phyloP scores from a whole-genome alignment of 2,797 vertebrate genomes.

The Diceros bicornis region DNA sequence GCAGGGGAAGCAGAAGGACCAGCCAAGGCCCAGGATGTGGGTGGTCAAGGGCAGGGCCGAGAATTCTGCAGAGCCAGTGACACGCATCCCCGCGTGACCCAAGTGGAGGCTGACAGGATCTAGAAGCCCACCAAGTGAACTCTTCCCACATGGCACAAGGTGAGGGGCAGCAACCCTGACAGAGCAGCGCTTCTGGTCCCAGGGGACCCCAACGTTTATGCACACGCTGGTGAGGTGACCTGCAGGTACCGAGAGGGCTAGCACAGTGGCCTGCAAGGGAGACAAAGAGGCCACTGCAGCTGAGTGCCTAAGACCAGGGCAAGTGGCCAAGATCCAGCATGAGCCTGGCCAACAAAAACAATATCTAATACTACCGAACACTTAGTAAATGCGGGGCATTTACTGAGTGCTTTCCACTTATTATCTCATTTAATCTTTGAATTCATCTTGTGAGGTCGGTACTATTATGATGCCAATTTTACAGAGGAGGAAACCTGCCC shows the following conservation, averaged over 20 bases:
- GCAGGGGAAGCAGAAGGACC: background rate
- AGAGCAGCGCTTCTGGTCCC: background rate
- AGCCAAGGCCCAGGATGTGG: background rate
- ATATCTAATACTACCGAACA: fast-evolving
- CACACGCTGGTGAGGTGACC: background rate
- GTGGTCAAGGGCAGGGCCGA: background rate
- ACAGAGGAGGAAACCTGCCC: background rate
- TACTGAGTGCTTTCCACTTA: background rate
- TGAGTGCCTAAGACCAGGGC: background rate
- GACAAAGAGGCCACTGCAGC: background rate
- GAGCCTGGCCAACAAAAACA: background rate
- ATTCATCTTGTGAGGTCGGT: background rate
- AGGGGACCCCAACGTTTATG: background rate
- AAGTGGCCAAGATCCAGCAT: background rate
- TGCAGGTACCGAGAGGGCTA: background rate
- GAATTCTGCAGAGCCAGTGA: background rate
- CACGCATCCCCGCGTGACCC: background rate
- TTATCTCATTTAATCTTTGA: background rate
- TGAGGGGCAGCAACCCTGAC: too few relatives aligned
- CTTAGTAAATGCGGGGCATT: background rate
- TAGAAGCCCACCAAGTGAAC: background rate
- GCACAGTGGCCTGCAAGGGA: background rate
- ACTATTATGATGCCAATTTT: background rate
- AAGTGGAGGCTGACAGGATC: background rate
- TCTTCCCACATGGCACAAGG: background rate